These are phyloP conservation scores for Grus americana DNA, from an alignment of 2,113 vertebrate genomes.

Conservation along the genomic window DNA sequence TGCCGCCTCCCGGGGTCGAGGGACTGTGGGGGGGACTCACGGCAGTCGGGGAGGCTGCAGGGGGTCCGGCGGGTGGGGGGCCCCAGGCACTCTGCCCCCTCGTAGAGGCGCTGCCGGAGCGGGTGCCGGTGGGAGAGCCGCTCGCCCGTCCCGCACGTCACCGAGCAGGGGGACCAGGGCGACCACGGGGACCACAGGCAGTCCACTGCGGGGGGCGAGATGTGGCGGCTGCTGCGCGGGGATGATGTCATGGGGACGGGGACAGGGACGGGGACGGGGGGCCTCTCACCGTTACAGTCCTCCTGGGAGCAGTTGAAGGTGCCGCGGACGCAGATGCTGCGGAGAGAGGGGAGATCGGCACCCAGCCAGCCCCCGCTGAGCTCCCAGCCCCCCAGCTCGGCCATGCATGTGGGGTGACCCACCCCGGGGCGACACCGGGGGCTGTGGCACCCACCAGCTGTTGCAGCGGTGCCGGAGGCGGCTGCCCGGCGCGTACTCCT, in stretches of 20 bases:
- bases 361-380: too few species aligned
- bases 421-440: too few species aligned
- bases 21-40: conserved; percentile 40
- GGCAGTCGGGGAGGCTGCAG: conserved; percentile 66
- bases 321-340: conserved; percentile 78
- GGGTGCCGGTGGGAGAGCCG: conserved; percentile 63
- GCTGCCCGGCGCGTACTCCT: conserved; percentile 69
- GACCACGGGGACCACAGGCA: conserved; percentile 81
- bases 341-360: not conserved
- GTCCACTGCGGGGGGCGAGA: conserved; percentile 29
- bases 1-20: not conserved
- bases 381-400: too few species aligned
- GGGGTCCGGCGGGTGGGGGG: not conserved
- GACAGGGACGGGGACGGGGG: too few species aligned
- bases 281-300: conserved; percentile 79
- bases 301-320: conserved; percentile 78
- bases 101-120: conserved; percentile 45
- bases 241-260: too few species aligned
- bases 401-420: not conserved
- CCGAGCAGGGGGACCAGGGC: conserved; percentile 76
- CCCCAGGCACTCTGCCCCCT: conserved; percentile 72
- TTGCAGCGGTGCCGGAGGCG: conserved; percentile 77
- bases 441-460: conserved; percentile 73
- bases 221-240: not conserved
- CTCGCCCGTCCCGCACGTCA: conserved; percentile 73